phyloP scores from a whole-genome alignment of 2,797 vertebrate genomes.

The Pipistrellus kuhlii region DNA sequence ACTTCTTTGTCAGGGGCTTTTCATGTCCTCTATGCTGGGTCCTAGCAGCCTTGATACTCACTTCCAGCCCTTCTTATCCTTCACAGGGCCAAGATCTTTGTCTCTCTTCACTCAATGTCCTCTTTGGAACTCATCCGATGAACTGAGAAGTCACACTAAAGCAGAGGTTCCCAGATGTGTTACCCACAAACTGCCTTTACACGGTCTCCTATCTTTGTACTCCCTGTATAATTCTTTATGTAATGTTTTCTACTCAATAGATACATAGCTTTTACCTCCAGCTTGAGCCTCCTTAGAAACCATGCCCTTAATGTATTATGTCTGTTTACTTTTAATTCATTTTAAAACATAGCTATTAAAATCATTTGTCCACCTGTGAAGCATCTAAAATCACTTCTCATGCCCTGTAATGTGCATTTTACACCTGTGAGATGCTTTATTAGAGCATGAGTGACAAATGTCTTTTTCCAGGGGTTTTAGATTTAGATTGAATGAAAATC shows the following conservation, averaged over 20 bases:
- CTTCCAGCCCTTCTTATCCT: not conserved
- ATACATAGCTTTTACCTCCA: conserved; percentile 5
- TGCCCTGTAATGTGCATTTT: not conserved
- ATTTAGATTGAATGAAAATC: conserved; percentile 55
- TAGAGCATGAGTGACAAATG: conserved; percentile 35
- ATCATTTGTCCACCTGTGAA: not conserved
- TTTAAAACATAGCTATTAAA: conserved; percentile 1
- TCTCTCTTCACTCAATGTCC: not conserved
- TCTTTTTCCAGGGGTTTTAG: conserved; percentile 25
- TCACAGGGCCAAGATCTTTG: not conserved
- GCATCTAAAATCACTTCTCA: not conserved
- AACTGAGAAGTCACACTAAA: conserved; percentile 21
- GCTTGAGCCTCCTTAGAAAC: not conserved
- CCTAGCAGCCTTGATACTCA: not conserved
- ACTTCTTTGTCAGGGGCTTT: not conserved
- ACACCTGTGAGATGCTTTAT: not conserved
- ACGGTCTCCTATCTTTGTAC: not conserved
- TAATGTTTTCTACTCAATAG: not conserved
- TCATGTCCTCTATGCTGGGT: accelerated
- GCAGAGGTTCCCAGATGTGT: not conserved
- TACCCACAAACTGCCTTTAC: not conserved
- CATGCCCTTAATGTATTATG: not conserved
- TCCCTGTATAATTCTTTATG: not conserved
- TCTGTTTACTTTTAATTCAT: not conserved
- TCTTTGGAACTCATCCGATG: conserved; percentile 1